Percentiles rank a stretch among this genome's conserved stretches.
Conservation (phyloP, 2,888 invertebrate genomes). For the Ellobium chinense region DNA sequence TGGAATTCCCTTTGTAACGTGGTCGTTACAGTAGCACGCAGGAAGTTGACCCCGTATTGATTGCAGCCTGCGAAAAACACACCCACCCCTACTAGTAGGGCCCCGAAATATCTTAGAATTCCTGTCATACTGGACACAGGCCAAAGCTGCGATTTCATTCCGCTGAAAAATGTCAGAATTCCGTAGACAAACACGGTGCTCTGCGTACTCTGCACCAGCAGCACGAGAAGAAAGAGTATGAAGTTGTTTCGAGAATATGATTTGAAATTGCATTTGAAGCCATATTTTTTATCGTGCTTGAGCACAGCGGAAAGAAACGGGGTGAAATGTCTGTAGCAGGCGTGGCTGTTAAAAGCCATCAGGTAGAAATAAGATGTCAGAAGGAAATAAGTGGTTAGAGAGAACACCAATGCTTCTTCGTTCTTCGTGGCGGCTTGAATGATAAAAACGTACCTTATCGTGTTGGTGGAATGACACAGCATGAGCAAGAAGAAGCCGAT, state of each 20-base stretch:
- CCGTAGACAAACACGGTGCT: conserved; percentile 7
- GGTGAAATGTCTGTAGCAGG: conserved; percentile 16
- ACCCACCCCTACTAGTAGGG: conserved; percentile 12
- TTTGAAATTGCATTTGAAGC: conserved; percentile 24
- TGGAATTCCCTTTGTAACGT: conserved; percentile 21
- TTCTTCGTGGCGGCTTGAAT: not conserved
- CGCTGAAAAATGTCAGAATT: conserved; percentile 16
- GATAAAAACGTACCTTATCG: conserved; percentile 20
- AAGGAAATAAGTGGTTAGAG: conserved; percentile 22
- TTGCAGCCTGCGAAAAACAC: conserved; percentile 32
- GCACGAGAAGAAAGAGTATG: conserved; percentile 6
- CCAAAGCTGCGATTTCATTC: conserved; percentile 33
- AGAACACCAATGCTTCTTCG: conserved; percentile 3
- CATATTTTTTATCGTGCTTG: conserved; percentile 22
- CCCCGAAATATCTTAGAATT: not conserved
- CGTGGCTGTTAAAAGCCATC: conserved; percentile 14
- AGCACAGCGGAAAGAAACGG: not conserved
- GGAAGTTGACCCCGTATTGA: conserved; percentile 25
- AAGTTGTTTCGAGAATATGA: not conserved
- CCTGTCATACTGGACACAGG: conserved; percentile 7
- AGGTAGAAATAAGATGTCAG: conserved; percentile 25
- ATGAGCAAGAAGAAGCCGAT: conserved; percentile 10
- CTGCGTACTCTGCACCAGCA: conserved; percentile 8
- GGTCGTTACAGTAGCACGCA: conserved; percentile 8
- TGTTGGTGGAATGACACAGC: conserved; percentile 1